Percentiles rank a stretch among this genome's conserved stretches.
Conservation (phyloP, 2,113 vertebrate species). For the Cyrtonyx montezumae region DNA sequence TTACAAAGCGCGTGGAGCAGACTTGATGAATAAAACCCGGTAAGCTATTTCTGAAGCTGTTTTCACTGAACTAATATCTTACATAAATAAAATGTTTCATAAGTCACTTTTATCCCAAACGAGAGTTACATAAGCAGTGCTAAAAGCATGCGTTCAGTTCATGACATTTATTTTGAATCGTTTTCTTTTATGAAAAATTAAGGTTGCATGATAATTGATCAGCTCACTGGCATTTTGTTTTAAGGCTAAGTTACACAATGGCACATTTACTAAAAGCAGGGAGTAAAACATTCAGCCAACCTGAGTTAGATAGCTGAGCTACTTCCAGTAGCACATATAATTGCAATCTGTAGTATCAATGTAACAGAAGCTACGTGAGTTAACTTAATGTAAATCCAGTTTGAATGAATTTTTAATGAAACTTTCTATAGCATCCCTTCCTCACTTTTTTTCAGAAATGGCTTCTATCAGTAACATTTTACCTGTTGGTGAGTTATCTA, state of each 20-base stretch:
- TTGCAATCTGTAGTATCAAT: background rate
- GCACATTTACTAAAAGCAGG: background rate
- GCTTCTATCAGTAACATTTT: background rate
- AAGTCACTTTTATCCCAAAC: background rate
- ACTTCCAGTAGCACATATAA: background rate
- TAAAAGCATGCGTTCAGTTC: background rate
- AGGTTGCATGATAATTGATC: background rate
- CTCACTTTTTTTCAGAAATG: background rate
- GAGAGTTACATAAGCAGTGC: background rate
- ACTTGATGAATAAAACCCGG: conserved; percentile 94
- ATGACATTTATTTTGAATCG: background rate
- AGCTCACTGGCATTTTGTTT: accelerated
- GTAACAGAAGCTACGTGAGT: background rate
- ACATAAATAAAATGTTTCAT: background rate
- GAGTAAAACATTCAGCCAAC: background rate
- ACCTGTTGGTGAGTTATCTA: too few relatives aligned
- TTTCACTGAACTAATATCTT: background rate
- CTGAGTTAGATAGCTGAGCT: background rate
- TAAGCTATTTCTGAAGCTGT: conserved; percentile 70
- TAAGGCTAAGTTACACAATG: background rate
- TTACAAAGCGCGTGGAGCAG: conserved; percentile 95
- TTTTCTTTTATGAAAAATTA: background rate
- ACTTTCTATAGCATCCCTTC: background rate
- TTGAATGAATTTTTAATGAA: background rate
- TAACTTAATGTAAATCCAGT: background rate